Percentiles rank a stretch among this genome's conserved stretches.
Evolutionary conservation across 92 coral and sea anemone species (phyloP).

Genomic region (Porites rus): DNA sequence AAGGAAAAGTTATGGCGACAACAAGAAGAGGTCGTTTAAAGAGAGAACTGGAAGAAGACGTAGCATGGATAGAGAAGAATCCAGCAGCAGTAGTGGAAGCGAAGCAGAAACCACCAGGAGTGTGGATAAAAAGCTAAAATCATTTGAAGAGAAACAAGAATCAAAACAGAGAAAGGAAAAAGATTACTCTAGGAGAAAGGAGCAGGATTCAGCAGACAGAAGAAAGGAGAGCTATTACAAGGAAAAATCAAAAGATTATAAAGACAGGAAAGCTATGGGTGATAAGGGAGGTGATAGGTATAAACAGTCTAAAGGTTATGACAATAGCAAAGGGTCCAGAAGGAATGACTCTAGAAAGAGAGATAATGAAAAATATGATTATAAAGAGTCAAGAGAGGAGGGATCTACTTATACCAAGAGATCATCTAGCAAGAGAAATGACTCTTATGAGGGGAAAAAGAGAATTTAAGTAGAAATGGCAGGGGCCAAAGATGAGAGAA

Average conservation of each 20-base stretch:
- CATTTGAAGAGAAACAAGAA: slow-evolving; percentile 8
- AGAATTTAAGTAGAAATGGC: background rate
- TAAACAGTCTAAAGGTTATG: slow-evolving; percentile 8
- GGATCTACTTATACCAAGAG: slow-evolving; percentile 1
- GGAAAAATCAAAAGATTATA: slow-evolving; percentile 18
- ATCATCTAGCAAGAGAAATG: slow-evolving; percentile 1
- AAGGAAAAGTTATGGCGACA: background rate
- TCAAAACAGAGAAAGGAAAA: background rate
- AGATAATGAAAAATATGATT: slow-evolving; percentile 1
- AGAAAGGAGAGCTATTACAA: background rate
- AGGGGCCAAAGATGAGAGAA: slow-evolving; percentile 3
- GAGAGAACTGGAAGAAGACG: slow-evolving; percentile 18
- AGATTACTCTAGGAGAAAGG: slow-evolving; percentile 8
- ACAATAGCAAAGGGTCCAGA: slow-evolving; percentile 15
- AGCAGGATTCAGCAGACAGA: background rate
- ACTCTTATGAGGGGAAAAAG: slow-evolving; percentile 13
- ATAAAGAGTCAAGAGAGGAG: slow-evolving; percentile 16
- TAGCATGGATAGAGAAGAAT: slow-evolving; percentile 3
- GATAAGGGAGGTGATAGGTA: slow-evolving; percentile 29
- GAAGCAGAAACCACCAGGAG: slow-evolving; percentile 3
- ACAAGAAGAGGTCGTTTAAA: background rate
- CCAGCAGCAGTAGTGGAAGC: slow-evolving; percentile 5
- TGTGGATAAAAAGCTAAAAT: background rate
- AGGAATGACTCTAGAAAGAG: slow-evolving; percentile 11
- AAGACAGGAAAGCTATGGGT: background rate